Evolutionary conservation across 2,888 invertebrate genomes (phyloP).

Genomic region (Lasioglossum zephyrum): DNA sequence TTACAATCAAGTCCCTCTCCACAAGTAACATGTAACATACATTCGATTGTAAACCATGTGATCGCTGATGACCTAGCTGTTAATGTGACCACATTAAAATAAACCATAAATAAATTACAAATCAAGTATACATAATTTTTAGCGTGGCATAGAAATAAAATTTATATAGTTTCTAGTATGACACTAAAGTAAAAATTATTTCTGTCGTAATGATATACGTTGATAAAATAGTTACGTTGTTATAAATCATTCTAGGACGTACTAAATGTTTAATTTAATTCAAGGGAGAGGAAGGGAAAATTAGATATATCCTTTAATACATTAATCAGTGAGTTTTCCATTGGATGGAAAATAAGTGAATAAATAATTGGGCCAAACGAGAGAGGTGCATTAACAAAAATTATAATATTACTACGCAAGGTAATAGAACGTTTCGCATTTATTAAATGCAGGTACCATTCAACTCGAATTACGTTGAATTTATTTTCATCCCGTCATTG

Average conservation of each 20-base stretch:
- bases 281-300: background rate
- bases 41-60: no score
- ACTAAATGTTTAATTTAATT: background rate
- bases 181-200: no score
- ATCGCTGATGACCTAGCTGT: no score
- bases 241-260: no score
- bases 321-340: background rate
- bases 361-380: background rate
- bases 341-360: background rate
- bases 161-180: background rate
- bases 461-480: slow-evolving; percentile 4
- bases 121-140: background rate
- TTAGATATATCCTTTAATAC: background rate
- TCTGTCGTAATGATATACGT: no score
- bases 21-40: no score
- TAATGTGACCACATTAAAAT: no score
- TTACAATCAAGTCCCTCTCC: background rate
- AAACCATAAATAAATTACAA: no score
- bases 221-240: no score
- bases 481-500: slow-evolving; percentile 10
- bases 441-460: background rate
- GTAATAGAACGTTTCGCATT: background rate
- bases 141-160: background rate
- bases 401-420: background rate
- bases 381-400: background rate